Percentiles rank a stretch among this genome's conserved stretches.
Evolutionary conservation across 2,797 vertebrate genomes (phyloP).

Genomic region (Chelonia mydas): DNA sequence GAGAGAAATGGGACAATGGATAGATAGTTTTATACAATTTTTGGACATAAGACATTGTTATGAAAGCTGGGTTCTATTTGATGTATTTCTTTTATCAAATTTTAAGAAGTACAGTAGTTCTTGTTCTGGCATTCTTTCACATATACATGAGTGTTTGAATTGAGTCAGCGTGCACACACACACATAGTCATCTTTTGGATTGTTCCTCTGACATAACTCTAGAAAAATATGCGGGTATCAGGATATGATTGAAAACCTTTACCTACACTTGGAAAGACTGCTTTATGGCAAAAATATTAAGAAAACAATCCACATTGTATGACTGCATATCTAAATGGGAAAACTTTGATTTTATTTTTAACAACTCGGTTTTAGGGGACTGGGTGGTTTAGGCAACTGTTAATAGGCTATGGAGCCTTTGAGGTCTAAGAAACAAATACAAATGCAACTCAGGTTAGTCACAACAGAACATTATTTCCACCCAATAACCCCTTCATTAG

Average conservation of each 20-base stretch:
- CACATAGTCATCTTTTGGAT: not conserved
- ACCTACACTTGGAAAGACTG: no score
- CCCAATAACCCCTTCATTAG: slow-evolving; percentile 35
- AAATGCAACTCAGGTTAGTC: not conserved
- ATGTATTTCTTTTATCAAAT: not conserved
- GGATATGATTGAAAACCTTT: not conserved
- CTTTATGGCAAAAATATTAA: not conserved
- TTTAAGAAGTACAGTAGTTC: not conserved
- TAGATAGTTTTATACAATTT: not conserved
- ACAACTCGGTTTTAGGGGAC: not conserved
- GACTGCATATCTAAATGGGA: not conserved
- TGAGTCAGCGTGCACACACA: not conserved
- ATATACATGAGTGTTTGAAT: not conserved
- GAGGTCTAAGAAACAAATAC: not conserved
- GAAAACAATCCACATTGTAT: not conserved
- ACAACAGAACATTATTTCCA: slow-evolving; percentile 15
- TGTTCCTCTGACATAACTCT: not conserved
- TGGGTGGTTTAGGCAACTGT: slow-evolving; percentile 1
- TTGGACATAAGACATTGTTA: not conserved
- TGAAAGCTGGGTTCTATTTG: not conserved
- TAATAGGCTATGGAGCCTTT: slow-evolving; percentile 9
- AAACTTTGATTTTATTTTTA: not conserved
- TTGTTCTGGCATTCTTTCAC: not conserved
- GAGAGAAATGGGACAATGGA: not conserved
- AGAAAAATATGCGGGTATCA: not conserved